Evolutionary conservation across 2,888 invertebrate genomes (phyloP).

Genomic region (Chalcosyrphus nemorum): DNA sequence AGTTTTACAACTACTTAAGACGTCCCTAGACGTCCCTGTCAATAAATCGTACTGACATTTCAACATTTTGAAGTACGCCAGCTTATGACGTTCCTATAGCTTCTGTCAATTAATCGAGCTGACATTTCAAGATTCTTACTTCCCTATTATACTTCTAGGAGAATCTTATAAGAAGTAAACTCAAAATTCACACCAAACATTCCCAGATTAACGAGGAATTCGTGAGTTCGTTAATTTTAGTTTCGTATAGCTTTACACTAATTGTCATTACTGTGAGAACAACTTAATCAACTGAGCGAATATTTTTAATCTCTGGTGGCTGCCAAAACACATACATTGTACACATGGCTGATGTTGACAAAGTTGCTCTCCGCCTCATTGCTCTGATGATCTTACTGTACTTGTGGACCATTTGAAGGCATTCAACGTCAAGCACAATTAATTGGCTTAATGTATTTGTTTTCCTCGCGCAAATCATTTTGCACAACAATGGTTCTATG

Average conservation of each 20-base stretch:
- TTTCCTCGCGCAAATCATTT: neutral
- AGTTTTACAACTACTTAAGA: too few relatives aligned
- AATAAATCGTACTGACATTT: too few relatives aligned
- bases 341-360: neutral
- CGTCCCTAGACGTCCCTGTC: too few relatives aligned
- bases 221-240: neutral
- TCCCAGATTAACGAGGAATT: neutral
- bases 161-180: too few relatives aligned
- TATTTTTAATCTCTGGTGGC: neutral
- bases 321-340: constrained; percentile 1
- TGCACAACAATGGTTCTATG: neutral
- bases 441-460: neutral
- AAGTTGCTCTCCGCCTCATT: neutral
- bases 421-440: neutral
- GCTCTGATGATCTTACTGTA: neutral
- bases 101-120: too few relatives aligned
- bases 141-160: too few relatives aligned
- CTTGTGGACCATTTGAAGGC: neutral
- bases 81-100: too few relatives aligned
- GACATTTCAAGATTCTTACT: too few relatives aligned
- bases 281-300: neutral
- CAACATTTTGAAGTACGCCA: too few relatives aligned
- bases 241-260: neutral
- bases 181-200: neutral
- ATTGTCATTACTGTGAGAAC: neutral